These are phyloP conservation scores for Brevipalpus yothersi DNA, from an alignment of 1,140 invertebrate species.

Conservation along the genomic window DNA sequence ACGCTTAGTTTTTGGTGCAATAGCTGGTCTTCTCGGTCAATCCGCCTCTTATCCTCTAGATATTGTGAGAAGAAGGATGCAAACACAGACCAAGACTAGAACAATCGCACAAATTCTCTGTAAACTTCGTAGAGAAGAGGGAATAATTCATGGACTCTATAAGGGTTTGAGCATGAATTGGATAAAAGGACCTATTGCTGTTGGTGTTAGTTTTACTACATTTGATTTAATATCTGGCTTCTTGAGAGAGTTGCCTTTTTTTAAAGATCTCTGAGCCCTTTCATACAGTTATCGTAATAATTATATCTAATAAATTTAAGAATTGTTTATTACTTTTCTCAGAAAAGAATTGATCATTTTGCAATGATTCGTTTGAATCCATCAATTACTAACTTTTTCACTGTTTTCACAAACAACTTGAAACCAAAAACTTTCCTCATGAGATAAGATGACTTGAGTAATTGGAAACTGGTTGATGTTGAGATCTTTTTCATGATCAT, in stretches of 20 bases:
- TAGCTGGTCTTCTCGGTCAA: conserved; percentile 80
- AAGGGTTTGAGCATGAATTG: conserved; percentile 98
- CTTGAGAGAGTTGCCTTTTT: neutral
- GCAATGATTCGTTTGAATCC: too few species aligned
- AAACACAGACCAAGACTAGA: conserved; percentile 28
- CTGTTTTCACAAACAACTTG: too few species aligned
- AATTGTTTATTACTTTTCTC: too few species aligned
- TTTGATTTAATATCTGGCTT: conserved; percentile 46
- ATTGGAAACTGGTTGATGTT: too few species aligned
- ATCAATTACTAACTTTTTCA: too few species aligned
- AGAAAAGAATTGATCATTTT: too few species aligned
- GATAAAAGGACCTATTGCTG: conserved; percentile 93
- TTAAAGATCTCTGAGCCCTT: neutral
- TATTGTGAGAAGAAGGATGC: conserved; percentile 64
- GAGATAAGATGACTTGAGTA: too few species aligned
- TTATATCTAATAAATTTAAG: too few species aligned
- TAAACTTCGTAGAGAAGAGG: conserved; percentile 40
- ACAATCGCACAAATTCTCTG: conserved; percentile 13
- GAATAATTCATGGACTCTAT: conserved; percentile 65
- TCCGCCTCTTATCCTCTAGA: conserved; percentile 83
- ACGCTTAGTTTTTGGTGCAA: conserved; percentile 52
- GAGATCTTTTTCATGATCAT: too few species aligned
- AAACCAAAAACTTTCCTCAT: too few species aligned
- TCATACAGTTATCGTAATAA: too few species aligned
- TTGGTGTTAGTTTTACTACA: conserved; percentile 90